Evolutionary conservation across 2,113 vertebrate genomes (phyloP).

Genomic region (Odocoileus virginianus): DNA sequence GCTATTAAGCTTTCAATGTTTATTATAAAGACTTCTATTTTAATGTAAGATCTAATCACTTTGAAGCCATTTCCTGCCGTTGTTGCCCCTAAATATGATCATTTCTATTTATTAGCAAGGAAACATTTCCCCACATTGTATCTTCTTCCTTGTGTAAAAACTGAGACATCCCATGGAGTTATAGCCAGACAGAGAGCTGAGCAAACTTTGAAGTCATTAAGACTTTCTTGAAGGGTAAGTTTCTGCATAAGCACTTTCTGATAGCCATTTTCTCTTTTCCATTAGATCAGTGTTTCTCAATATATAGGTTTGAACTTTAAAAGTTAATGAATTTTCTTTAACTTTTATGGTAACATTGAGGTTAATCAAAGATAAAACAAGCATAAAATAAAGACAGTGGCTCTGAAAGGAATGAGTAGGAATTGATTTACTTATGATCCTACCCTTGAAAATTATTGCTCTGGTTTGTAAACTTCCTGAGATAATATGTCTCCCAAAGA

Average conservation of each 20-base stretch:
- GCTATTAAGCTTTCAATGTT: neutral
- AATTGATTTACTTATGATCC: neutral
- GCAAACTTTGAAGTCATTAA: neutral
- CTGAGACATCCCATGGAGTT: neutral
- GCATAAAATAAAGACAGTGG: neutral
- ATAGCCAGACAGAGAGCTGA: neutral
- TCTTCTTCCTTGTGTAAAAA: neutral
- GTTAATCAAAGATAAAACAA: neutral
- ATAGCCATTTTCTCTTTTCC: neutral
- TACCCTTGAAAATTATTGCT: neutral
- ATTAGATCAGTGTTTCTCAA: neutral
- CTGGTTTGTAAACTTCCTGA: neutral
- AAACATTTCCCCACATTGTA: neutral
- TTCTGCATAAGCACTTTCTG: neutral
- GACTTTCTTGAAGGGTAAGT: neutral
- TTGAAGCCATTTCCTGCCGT: neutral
- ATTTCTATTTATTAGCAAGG: constrained; percentile 5
- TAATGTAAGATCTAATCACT: constrained; percentile 24
- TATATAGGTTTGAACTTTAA: neutral
- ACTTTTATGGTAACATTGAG: neutral
- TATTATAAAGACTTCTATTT: neutral
- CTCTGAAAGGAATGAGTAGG: neutral
- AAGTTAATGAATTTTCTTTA: constrained; percentile 5
- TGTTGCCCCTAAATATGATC: constrained; percentile 3
- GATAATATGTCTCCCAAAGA: neutral